Base-by-base conservation (phyloP, 1,140 invertebrate genomes). In the Goniozus legneri region DNA sequence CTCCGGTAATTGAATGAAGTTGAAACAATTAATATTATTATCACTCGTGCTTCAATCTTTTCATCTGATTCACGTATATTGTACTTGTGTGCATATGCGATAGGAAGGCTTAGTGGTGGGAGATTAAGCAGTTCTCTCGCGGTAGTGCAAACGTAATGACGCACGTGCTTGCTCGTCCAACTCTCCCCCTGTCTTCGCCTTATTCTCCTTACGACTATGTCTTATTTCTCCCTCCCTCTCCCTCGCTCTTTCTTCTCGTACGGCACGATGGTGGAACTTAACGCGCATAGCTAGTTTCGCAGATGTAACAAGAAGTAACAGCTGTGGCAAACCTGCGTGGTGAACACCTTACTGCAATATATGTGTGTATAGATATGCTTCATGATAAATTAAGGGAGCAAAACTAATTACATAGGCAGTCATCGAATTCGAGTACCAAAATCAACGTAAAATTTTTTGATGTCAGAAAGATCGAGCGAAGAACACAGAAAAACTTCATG, bases 351-450 rank as follows among this genome's bases (percentile, higher is more conserved):
- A 37, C 37, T 40, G 51, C 47, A 35, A 58, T 59, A 52, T 60
- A 60, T n/a, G n/a, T n/a, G n/a, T n/a, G n/a, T n/a, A n/a, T n/a
- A n/a, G n/a, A n/a, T n/a, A n/a, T n/a, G n/a, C n/a, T n/a, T 59
- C 43, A n/a, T 46, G 39, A 49, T 40, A 52, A 50, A 60, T 60
- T 49, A 38, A 49, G 47, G 48, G 54, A 49, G 60, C 44, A 48
- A 60, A 60, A 60, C 52, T 56, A 60, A 60, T 60, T 60, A 60
- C 56, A 45, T 56, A n/a, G 46, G 56, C 52, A 60, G 60, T 56
- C 54, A 56, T 56, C 48, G 46, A 47, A 57, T 30, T 24, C 36
- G 45, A 51, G 34, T 31, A n/a, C n/a, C n/a, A n/a, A n/a, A n/a
- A n/a, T n/a, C n/a, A n/a, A n/a, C n/a, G n/a, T n/a, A n/a, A n/a